Evolutionary conservation across 2,888 invertebrate species (phyloP), one percentile per base, ranked within the genome.

Genomic region (Notocelia uddmanniana): DNA sequence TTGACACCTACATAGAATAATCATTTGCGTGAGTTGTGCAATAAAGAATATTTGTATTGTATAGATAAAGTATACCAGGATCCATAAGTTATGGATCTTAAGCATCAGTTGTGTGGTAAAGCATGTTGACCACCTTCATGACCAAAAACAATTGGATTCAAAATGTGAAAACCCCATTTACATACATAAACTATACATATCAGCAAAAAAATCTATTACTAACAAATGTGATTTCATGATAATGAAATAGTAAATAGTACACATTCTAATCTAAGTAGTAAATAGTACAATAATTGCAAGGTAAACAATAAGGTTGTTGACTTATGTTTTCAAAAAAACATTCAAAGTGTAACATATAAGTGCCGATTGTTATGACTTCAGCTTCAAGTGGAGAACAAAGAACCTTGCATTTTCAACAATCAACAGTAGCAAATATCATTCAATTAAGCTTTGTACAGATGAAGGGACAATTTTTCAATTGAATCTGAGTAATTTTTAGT

Each of bases 321-420:
- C 37, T 13, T n/a, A 58, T 37, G 11, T 11, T 19, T 11, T 23
- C 23, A 34, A 63, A 41, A 50, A 18, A 59, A 18, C 23, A n/a
- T 15, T 10, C 9, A 45, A 34, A 31, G 26, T n/a, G 1, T 18
- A 55, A 18, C 15, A 54, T 21, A 31, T 10, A 63, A 63, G 63
- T 57, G 63, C 19, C 19, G n/a, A 21, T 18, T 21, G n/a, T 23
- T 34, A 48, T 60, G 21, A 26, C 45, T 31, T 41, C 50, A 50
- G 31, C 19, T 26, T 59, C 45, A 71, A 71, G 59, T 45, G 45
- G 19, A 45, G 64, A 67, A 48, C 66, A 70, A 70, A 64, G 64
- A 41, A 26, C 23, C 23, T 26, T 26, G 21, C 19, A 11, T 34
- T 37, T 57, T 34, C 26, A 31, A 34, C 34, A 31, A 19, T 34